These are phyloP conservation scores for Gnatocerus cornutus DNA, from an alignment of 2,888 invertebrate genomes.

Conservation along the genomic window DNA sequence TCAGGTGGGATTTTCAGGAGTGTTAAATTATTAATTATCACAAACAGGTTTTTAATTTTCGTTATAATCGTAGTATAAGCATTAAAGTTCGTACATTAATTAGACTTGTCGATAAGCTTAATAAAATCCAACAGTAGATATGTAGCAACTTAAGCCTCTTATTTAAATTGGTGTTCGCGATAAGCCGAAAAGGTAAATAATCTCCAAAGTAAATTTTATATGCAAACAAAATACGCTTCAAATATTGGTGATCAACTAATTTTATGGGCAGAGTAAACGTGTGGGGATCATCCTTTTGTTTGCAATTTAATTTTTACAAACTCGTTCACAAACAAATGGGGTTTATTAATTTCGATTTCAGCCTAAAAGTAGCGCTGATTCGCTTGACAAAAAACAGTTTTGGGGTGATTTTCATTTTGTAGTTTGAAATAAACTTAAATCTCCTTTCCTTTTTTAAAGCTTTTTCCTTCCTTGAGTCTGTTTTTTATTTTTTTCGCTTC, in stretches of 20 bases:
- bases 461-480: no score
- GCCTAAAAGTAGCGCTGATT: no score
- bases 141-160: constrained; percentile 14
- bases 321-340: background rate
- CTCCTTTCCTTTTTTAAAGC: no score
- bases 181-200: constrained; percentile 20
- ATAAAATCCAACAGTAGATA: background rate
- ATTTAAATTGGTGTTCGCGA: constrained; percentile 12
- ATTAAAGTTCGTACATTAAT: background rate
- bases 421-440: no score
- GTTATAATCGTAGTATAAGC: no score
- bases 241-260: background rate
- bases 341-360: no score
- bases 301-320: background rate
- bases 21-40: no score
- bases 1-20: no score
- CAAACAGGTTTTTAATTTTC: no score
- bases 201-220: constrained; percentile 20
- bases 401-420: no score
- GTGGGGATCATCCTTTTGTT: background rate
- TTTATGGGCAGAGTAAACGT: background rate
- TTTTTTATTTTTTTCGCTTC: no score
- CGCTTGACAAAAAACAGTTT: no score
- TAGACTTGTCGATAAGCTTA: background rate
- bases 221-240: constrained; percentile 8